A percentile compares a stretch with the other conserved stretches of the same genome.
Evolutionary conservation across 2,888 invertebrate genomes (phyloP).

Genomic region (Troides oblongomaculatus): DNA sequence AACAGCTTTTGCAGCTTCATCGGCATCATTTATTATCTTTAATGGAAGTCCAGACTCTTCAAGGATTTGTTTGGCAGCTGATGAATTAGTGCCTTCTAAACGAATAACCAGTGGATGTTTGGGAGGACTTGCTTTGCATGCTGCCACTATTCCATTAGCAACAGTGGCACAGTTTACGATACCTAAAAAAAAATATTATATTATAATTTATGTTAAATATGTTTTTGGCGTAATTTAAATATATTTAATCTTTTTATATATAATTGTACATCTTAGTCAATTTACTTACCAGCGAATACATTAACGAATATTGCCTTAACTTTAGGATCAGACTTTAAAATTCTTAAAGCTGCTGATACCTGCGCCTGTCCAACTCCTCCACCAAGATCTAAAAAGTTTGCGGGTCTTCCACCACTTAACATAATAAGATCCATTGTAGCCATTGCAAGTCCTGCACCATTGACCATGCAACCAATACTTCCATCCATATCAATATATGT

Average conservation of each 20-base stretch:
- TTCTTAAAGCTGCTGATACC: slow-evolving; percentile 94
- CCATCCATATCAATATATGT: slow-evolving; percentile 99
- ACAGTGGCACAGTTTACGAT: slow-evolving; percentile 99
- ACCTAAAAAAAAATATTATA: slow-evolving; percentile 73
- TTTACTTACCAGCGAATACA: slow-evolving; percentile 89
- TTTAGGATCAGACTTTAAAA: slow-evolving; percentile 91
- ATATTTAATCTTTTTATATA: too few relatives aligned
- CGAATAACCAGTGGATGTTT: slow-evolving; percentile 95
- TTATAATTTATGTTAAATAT: too few relatives aligned
- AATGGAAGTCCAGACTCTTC: slow-evolving; percentile 91
- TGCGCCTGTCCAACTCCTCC: slow-evolving; percentile 97
- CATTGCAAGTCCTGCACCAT: slow-evolving; percentile 99
- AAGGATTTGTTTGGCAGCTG: slow-evolving; percentile 89
- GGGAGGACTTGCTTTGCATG: slow-evolving; percentile 88
- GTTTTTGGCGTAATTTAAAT: too few relatives aligned
- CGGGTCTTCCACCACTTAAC: slow-evolving; percentile 96
- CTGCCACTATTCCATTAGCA: slow-evolving; percentile 96
- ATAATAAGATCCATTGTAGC: slow-evolving; percentile 99
- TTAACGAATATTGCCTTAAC: slow-evolving; percentile 98
- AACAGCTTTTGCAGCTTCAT: slow-evolving; percentile 95
- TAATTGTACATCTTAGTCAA: too few relatives aligned
- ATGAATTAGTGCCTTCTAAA: slow-evolving; percentile 96
- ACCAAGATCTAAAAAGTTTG: slow-evolving; percentile 99
- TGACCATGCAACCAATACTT: slow-evolving; percentile 97
- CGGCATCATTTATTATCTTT: slow-evolving; percentile 90